Evolutionary conservation across 2,113 vertebrate genomes (phyloP), one percentile per base, ranked within the genome.

Genomic region (Ginglymostoma cirratum): DNA sequence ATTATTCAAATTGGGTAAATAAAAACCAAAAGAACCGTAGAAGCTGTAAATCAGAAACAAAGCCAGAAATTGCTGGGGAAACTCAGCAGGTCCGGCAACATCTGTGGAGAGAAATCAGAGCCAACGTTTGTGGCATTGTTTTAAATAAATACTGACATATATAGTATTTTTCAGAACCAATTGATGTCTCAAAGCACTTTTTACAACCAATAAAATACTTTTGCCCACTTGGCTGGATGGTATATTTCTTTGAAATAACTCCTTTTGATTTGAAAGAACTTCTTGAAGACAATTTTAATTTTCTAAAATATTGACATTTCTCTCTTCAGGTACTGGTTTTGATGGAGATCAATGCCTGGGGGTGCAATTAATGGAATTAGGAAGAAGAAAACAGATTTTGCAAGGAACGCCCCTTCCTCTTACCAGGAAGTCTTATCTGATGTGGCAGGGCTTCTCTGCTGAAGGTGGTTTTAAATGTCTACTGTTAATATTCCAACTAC

Each of bases 311-410:
- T 90, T 23, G 48, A 45, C 19, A 96, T 95, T 95, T 97, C 42
- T 92, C 78, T 96, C 86, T 4, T 61, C 97, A 99, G 99, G 98
- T 42, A 98, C 98, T 10, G 99, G 99, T 0, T 99, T 99, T 96
- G 98, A 99, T 96, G 99, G 99, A 0, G 98, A 99, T 19, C 99
- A 99, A 96, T 98, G 98, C 95, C 98, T 99, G 0, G 99, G 98
- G 0, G 97, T 99, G 10, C 98, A 99, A 96, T 97, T 99, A 96
- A 96, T 99, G 96, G 98, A 99, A 96, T 95, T 99, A 0, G 98
- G 98, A 23, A 97, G 92, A 23, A 98, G 96, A 96, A 98, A 97
- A 96, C 98, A 98, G 95, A 85, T 99, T 96, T 97, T 99, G 85
- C 97, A 96, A 8, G 98, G 98, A 27, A 98, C 99, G 23, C 97